Percentiles rank a stretch among this genome's conserved stretches.
These are phyloP conservation scores for Ailurus styani DNA, from an alignment of 2,113 vertebrate genomes.

Conservation along the genomic window DNA sequence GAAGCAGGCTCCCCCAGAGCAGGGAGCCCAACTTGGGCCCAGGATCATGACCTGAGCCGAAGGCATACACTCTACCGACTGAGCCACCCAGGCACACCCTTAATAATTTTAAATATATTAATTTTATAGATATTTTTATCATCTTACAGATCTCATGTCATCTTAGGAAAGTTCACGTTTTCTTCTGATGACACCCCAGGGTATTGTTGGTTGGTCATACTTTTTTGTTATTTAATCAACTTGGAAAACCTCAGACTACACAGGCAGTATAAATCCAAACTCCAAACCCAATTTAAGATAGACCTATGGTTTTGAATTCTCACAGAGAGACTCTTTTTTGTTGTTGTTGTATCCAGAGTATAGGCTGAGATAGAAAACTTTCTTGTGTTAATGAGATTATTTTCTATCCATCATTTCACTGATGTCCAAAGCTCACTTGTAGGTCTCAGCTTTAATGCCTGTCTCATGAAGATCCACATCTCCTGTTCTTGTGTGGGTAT, in stretches of 20 bases:
- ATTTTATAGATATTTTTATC: not conserved
- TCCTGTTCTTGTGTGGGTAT: not conserved
- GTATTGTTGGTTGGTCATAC: not conserved
- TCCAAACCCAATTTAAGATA: not conserved
- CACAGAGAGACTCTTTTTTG: not conserved
- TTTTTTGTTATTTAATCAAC: not conserved
- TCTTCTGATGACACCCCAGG: not conserved
- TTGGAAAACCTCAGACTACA: not conserved
- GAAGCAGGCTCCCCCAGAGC: not conserved
- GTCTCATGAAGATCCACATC: not conserved
- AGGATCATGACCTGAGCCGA: not conserved
- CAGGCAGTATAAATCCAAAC: not conserved
- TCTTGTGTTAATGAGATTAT: not conserved
- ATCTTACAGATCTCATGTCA: not conserved
- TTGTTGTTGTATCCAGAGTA: not conserved
- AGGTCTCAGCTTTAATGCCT: not conserved
- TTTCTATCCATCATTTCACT: slow-evolving; percentile 19
- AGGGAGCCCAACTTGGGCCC: not conserved
- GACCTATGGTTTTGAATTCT: not conserved
- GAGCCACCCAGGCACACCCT: not conserved
- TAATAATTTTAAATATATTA: slow-evolving; percentile 13
- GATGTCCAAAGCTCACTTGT: not conserved
- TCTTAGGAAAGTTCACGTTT: not conserved
- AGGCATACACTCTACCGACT: not conserved
- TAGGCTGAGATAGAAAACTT: not conserved